Evolutionary conservation across 2,888 invertebrate genomes (phyloP).

Genomic region (Sturmia bella): DNA sequence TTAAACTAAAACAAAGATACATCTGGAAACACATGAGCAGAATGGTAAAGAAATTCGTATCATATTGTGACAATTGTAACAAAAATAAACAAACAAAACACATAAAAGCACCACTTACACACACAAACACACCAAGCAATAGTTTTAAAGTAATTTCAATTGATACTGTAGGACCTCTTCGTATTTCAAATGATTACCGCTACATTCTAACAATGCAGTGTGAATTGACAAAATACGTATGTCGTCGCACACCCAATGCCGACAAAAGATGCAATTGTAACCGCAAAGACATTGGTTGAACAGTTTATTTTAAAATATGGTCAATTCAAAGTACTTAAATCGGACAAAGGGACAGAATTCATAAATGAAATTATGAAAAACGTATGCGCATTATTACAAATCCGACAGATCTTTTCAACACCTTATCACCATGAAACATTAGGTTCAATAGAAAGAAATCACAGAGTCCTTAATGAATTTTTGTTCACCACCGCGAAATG

Average conservation of each 20-base stretch:
- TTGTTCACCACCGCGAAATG: background rate
- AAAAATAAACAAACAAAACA: slow-evolving; percentile 40
- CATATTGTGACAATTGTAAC: slow-evolving; percentile 4
- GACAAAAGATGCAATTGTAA: too few relatives aligned
- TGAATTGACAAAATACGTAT: background rate
- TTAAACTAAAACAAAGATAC: slow-evolving; percentile 24
- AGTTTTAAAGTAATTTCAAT: slow-evolving; percentile 7
- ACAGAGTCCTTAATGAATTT: slow-evolving; percentile 4
- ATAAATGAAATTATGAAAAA: slow-evolving; percentile 25
- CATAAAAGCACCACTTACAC: slow-evolving; percentile 19
- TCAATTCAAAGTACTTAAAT: slow-evolving; percentile 35
- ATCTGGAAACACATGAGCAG: slow-evolving; percentile 31
- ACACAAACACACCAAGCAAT: slow-evolving; percentile 1
- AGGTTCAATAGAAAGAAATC: slow-evolving; percentile 24
- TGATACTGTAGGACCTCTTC: slow-evolving; percentile 9
- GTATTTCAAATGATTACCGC: slow-evolving; percentile 8
- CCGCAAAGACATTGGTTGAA: slow-evolving; percentile 35
- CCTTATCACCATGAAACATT: slow-evolving; percentile 29
- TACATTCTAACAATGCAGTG: slow-evolving; percentile 34
- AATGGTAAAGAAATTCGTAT: slow-evolving; percentile 26
- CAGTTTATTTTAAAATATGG: slow-evolving; percentile 33
- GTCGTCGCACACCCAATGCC: too few relatives aligned
- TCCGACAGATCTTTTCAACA: slow-evolving; percentile 4
- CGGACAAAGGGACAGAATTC: slow-evolving; percentile 38
- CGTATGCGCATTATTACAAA: slow-evolving; percentile 11